Conservation (phyloP, 1,140 invertebrate genomes). For the Drosophila simulans region DNA sequence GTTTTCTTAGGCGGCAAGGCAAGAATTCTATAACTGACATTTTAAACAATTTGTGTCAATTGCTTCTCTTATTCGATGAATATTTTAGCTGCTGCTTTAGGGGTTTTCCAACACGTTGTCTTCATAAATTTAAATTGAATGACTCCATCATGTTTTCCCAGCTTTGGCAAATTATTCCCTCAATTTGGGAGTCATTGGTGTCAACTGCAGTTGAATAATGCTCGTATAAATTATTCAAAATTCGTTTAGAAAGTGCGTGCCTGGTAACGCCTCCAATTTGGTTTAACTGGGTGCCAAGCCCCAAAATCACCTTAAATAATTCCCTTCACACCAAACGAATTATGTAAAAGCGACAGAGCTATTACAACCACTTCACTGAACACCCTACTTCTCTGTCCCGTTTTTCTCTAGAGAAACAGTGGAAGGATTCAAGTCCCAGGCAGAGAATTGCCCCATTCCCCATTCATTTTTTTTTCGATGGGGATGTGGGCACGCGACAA, state of each 20-base stretch:
- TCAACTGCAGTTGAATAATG: slow-evolving; percentile 44
- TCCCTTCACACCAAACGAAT: slow-evolving; percentile 44
- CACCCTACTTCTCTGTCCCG: not conserved
- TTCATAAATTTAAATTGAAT: slow-evolving; percentile 21
- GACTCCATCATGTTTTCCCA: slow-evolving; percentile 10
- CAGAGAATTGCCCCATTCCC: slow-evolving; percentile 11
- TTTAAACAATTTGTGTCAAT: slow-evolving; percentile 13
- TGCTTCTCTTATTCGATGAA: slow-evolving; percentile 8
- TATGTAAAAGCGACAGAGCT: slow-evolving; percentile 58
- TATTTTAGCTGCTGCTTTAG: not conserved
- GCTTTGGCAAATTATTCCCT: slow-evolving; percentile 16
- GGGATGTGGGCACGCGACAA: slow-evolving; percentile 73
- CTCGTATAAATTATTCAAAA: slow-evolving; percentile 28
- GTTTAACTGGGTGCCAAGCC: slow-evolving; percentile 51
- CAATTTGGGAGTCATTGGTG: slow-evolving; percentile 36
- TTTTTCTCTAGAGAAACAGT: slow-evolving; percentile 19
- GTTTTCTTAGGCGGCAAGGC: not conserved
- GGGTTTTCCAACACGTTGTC: not conserved
- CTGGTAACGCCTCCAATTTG: slow-evolving; percentile 45
- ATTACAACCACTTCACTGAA: slow-evolving; percentile 15
- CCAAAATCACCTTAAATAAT: slow-evolving; percentile 36
- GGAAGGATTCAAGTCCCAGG: slow-evolving; percentile 6
- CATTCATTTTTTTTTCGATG: slow-evolving; percentile 18
- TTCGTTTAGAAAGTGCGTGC: slow-evolving; percentile 46
- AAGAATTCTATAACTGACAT: not conserved